Evolutionary conservation across 2,888 invertebrate species (phyloP).

Genomic region (Andrena praecox): DNA sequence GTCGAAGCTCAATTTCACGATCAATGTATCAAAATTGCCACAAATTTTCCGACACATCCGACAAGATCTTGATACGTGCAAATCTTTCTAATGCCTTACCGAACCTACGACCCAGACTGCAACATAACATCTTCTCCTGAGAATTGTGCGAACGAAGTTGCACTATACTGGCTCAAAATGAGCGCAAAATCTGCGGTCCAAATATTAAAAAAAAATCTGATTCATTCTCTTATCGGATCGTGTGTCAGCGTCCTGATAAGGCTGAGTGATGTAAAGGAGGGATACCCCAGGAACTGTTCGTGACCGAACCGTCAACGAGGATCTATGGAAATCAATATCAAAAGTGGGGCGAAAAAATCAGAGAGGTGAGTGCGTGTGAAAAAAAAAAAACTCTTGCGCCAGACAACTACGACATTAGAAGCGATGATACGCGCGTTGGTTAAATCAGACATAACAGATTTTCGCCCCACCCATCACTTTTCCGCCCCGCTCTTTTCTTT

Average conservation of each 20-base stretch:
- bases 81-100: too few relatives aligned
- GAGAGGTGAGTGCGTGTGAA: not conserved
- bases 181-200: not conserved
- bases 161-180: too few relatives aligned
- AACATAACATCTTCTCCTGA: too few relatives aligned
- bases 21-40: too few relatives aligned
- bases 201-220: not conserved
- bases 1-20: too few relatives aligned
- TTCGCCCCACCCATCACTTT: constrained; percentile 39
- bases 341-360: too few relatives aligned
- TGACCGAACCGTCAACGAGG: not conserved
- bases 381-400: not conserved
- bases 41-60: too few relatives aligned
- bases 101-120: too few relatives aligned
- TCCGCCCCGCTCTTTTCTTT: constrained; percentile 46
- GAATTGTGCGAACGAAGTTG: too few relatives aligned
- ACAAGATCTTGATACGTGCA: too few relatives aligned
- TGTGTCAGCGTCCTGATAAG: not conserved
- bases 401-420: not conserved
- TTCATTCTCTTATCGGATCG: not conserved
- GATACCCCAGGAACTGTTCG: not conserved
- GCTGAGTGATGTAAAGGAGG: not conserved
- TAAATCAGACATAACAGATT: constrained; percentile 39
- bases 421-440: not conserved
- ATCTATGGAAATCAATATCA: too few relatives aligned